Conservation (phyloP, 2,797 vertebrate genomes). For the Fistularia commersonii region DNA sequence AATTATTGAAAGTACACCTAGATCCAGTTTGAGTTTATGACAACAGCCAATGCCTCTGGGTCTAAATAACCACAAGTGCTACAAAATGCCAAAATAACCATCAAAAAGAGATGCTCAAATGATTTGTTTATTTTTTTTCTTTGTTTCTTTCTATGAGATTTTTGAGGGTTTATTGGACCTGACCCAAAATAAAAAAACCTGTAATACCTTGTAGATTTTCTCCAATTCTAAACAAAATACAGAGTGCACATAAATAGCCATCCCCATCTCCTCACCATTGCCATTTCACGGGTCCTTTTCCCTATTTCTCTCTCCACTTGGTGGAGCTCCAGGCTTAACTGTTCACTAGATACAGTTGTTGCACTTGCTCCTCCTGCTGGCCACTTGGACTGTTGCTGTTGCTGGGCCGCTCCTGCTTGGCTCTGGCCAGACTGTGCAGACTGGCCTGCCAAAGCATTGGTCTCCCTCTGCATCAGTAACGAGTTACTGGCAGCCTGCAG, state of each 20-base stretch:
- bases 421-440: conserved; percentile 63
- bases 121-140: too few relatives aligned
- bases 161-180: too few relatives aligned
- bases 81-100: too few relatives aligned
- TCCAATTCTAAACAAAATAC: background rate
- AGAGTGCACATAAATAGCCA: background rate
- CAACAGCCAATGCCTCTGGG: background rate
- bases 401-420: conserved; percentile 47
- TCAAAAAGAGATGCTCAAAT: too few relatives aligned
- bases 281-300: conserved; percentile 93
- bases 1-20: background rate
- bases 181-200: too few relatives aligned
- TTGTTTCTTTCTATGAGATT: too few relatives aligned
- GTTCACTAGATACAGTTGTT: conserved; percentile 86
- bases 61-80: too few relatives aligned
- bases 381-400: conserved; percentile 74
- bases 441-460: conserved; percentile 78
- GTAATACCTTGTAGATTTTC: too few relatives aligned
- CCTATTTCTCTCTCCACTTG: conserved; percentile 97
- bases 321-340: conserved; percentile 94
- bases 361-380: conserved; percentile 77
- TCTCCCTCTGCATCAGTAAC: conserved; percentile 91
- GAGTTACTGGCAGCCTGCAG: conserved; percentile 88
- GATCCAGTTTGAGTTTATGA: background rate
- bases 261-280: conserved; percentile 78